These are phyloP conservation scores for Clarias fuscus DNA, from an alignment of 2,797 vertebrate species.

Conservation along the genomic window DNA sequence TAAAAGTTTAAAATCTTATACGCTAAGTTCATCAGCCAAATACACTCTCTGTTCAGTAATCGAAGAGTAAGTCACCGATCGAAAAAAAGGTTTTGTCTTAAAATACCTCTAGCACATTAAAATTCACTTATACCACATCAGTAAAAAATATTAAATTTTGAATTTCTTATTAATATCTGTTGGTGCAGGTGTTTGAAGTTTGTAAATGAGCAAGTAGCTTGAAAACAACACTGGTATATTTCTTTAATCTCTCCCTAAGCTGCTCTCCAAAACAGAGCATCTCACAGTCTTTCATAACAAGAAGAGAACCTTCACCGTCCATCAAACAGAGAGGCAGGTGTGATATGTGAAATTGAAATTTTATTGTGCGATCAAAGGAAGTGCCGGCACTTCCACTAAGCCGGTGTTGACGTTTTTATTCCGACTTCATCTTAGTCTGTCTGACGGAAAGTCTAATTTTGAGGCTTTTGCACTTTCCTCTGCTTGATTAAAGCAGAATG, in stretches of 20 bases:
- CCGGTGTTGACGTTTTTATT: not conserved
- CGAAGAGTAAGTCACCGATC: too few species aligned
- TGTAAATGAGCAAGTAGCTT: too few species aligned
- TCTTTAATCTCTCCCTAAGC: not conserved
- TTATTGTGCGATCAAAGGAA: not conserved
- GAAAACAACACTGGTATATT: not conserved
- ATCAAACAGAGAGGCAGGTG: too few species aligned
- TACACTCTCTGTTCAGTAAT: too few species aligned
- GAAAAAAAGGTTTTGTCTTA: too few species aligned
- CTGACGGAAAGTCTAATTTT: not conserved
- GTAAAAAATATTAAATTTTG: too few species aligned
- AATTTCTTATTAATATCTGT: too few species aligned
- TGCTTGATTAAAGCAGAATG: not conserved
- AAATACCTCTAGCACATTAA: too few species aligned
- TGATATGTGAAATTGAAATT: not conserved
- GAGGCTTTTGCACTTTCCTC: not conserved
- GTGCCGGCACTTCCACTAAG: not conserved
- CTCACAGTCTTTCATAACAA: not conserved
- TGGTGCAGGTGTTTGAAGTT: too few species aligned
- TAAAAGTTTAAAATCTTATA: too few species aligned
- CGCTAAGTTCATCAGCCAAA: too few species aligned
- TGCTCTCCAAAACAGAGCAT: not conserved
- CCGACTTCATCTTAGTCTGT: not conserved
- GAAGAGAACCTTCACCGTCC: not conserved
- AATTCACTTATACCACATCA: too few species aligned